Percentiles rank a stretch among this genome's conserved stretches.
These are phyloP conservation scores for Piezodorus guildinii DNA, from an alignment of 1,140 invertebrate genomes.

Conservation along the genomic window DNA sequence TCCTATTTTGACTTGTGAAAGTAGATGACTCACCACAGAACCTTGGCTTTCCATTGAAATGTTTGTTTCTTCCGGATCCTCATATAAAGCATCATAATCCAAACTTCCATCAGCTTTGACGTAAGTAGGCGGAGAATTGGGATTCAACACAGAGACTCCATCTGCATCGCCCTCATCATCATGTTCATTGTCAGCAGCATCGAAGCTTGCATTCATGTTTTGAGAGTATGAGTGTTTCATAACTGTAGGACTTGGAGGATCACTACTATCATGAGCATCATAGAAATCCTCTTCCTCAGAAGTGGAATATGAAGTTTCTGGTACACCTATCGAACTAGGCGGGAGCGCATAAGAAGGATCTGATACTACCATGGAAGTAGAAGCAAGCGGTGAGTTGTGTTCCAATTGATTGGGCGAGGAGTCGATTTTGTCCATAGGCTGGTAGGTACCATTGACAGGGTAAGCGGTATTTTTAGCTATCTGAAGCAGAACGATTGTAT, in stretches of 20 bases:
- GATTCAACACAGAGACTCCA: too few relatives aligned
- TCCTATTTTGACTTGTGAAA: constrained; percentile 93
- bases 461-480: constrained; percentile 91
- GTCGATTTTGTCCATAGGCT: constrained; percentile 30
- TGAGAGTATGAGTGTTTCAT: neutral
- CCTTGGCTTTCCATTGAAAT: constrained; percentile 78
- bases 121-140: constrained; percentile 16
- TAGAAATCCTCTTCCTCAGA: constrained; percentile 95
- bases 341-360: neutral
- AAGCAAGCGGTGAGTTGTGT: too few relatives aligned
- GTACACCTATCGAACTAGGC: constrained; percentile 39
- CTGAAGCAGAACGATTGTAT: constrained; percentile 92
- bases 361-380: too few relatives aligned
- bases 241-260: constrained; percentile 1
- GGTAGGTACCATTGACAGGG: constrained; percentile 73
- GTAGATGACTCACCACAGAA: constrained; percentile 85
- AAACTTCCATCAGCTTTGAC: constrained; percentile 27
- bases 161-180: neutral
- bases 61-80: constrained; percentile 29
- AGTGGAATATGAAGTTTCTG: constrained; percentile 87
- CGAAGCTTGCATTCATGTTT: neutral
- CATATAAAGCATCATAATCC: constrained; percentile 30
- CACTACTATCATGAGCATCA: constrained; percentile 66
- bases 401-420: too few relatives aligned
- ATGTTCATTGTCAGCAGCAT: neutral